phyloP scores from a whole-genome alignment of 2,888 invertebrate species.

The Adineta ricciae region DNA sequence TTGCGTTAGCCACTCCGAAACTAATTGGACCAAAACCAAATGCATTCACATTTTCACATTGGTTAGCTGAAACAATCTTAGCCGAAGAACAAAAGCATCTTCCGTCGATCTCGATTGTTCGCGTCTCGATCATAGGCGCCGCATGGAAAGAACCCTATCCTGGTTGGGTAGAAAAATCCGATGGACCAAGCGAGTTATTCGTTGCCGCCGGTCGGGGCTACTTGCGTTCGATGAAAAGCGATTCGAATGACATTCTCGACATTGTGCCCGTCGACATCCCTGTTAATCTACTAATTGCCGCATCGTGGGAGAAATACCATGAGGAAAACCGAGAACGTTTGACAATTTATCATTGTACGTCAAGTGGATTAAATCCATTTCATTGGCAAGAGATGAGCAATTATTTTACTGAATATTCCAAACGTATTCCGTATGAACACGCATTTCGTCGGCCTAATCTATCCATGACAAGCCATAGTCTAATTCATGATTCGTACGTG shows the following conservation, averaged over 20 bases:
- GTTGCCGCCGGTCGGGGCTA: constrained; percentile 64
- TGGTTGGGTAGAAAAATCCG: constrained; percentile 91
- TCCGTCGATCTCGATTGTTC: constrained; percentile 63
- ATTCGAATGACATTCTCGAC: constrained; percentile 64
- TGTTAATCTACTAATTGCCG: constrained; percentile 70
- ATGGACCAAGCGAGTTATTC: constrained; percentile 73
- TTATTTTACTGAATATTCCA: constrained; percentile 36
- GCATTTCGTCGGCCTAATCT: constrained; percentile 64
- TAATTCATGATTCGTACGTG: constrained; percentile 66
- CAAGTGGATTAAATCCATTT: constrained; percentile 73
- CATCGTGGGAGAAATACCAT: constrained; percentile 63
- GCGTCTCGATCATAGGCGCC: constrained; percentile 85
- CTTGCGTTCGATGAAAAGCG: constrained; percentile 69
- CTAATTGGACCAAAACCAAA: constrained; percentile 66
- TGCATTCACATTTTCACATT: constrained; percentile 81
- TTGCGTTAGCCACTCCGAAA: constrained; percentile 46
- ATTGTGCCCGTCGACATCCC: constrained; percentile 80
- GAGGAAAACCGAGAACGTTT: constrained; percentile 40
- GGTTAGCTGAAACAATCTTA: constrained; percentile 70
- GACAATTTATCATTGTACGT: constrained; percentile 80
- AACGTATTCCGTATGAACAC: constrained; percentile 67
- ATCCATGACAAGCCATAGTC: constrained; percentile 45
- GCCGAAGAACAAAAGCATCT: constrained; percentile 64
- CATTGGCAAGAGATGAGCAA: constrained; percentile 70
- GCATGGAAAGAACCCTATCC: constrained; percentile 53